Evolutionary conservation across 2,797 vertebrate species (phyloP), one percentile per base, ranked within the genome.

Genomic region (Chrysocyon brachyurus): DNA sequence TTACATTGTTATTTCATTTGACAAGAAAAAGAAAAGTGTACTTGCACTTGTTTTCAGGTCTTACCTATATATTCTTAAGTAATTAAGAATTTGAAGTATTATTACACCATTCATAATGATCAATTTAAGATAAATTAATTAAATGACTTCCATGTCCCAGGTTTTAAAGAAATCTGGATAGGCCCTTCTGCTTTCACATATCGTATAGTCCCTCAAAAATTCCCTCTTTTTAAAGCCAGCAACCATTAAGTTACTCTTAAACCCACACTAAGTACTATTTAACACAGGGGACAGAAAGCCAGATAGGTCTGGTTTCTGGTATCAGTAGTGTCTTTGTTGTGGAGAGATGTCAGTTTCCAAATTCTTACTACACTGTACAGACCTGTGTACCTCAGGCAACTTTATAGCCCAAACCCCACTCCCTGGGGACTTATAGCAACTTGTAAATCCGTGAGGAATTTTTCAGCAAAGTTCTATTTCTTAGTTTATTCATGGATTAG

Each of bases 361-460:
- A 95, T 9, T 36, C 95, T 98, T 96, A 97, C 97, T 98, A 90
- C 96, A 97, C 97, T 77, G 63, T 97, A 90, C 96, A 98, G 98
- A 98, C 96, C 97, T 98, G 97, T 98, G 97, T 98, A 97, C 98
- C 97, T 98, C 98, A 96, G 91, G 96, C 87, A 97, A 96, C 88
- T 98, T 98, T 98, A 98, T 97, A 98, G 98, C 94, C 95, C 95
- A 97, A 98, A 98, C 95, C 97, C 96, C 90, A 98, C 95, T 98
- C 96, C 97, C 94, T 96, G 85, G 98, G 97, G 98, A 98, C 94
- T 98, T 98, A 98, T 94, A 98, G 98, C 97, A 98, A 98, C 98
- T 99, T 98, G 98, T 98, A 99, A 98, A 99, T 98, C 98, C 98
- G 98, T 98, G 98, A 98, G 98, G 98, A 99, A 99, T 99, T 98